These are phyloP conservation scores for Leiothrix lutea DNA, from an alignment of 2,113 vertebrate genomes.

Conservation along the genomic window DNA sequence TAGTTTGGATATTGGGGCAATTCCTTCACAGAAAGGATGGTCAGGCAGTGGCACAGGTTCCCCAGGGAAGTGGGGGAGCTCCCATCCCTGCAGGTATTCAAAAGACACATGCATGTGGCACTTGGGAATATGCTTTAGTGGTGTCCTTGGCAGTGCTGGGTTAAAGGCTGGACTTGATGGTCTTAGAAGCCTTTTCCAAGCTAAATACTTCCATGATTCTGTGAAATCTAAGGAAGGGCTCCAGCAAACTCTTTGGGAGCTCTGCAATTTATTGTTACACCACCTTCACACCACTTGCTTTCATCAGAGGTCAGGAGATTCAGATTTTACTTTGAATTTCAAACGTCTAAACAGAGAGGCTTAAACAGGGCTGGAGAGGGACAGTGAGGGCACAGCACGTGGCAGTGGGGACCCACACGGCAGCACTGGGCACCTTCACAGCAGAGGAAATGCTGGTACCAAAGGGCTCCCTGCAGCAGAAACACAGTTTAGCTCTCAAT, in stretches of 20 bases:
- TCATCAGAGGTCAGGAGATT: background rate
- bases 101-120: background rate
- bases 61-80: background rate
- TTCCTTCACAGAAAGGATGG: too few species aligned
- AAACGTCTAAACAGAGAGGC: background rate
- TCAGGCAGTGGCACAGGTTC: background rate
- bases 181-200: background rate
- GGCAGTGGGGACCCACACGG: accelerated
- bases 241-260: background rate
- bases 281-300: background rate
- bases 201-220: background rate
- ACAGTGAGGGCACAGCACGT: background rate
- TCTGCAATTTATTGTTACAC: background rate
- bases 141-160: background rate
- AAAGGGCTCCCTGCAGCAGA: background rate
- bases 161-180: background rate
- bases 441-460: background rate
- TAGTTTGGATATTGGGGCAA: background rate
- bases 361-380: background rate
- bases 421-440: background rate
- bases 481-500: background rate
- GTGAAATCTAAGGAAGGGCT: background rate
- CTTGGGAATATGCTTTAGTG: background rate
- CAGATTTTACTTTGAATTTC: background rate
- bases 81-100: background rate